These are phyloP conservation scores for Felis catus DNA, from an alignment of 2,113 vertebrate species.

Conservation along the genomic window DNA sequence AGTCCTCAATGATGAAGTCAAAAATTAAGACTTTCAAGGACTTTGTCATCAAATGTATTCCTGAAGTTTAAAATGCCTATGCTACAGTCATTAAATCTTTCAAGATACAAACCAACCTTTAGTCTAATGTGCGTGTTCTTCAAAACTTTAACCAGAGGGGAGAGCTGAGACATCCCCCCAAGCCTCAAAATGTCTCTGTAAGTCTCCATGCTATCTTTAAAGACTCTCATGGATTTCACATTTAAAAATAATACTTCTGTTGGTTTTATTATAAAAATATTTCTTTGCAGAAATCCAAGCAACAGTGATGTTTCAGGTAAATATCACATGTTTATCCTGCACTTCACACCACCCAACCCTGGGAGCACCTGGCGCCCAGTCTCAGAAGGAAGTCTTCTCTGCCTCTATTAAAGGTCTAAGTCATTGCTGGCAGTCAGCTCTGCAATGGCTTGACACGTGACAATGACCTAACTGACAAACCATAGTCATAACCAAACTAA, in stretches of 20 bases:
- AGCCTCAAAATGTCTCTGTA: not conserved
- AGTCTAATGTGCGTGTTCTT: not conserved
- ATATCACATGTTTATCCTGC: not conserved
- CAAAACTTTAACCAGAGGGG: not conserved
- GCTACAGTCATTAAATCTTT: not conserved
- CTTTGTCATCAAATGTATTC: not conserved
- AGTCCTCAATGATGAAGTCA: not conserved
- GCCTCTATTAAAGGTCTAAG: not conserved
- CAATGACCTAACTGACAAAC: not conserved
- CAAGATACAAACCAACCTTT: not conserved
- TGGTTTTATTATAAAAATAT: constrained; percentile 23
- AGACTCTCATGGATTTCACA: not conserved
- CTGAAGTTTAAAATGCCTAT: not conserved
- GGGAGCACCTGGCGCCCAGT: not conserved
- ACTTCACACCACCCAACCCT: not conserved
- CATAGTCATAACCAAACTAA: not conserved
- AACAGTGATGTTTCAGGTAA: constrained; percentile 14
- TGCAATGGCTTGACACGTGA: no score
- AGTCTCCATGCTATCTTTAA: not conserved
- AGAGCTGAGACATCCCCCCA: not conserved
- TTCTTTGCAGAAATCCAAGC: constrained; percentile 10
- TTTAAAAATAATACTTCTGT: constrained; percentile 28
- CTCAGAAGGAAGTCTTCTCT: not conserved
- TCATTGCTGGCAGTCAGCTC: not conserved
- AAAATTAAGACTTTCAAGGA: not conserved